Percentiles rank a stretch among this genome's conserved stretches.
Evolutionary conservation across 2,797 vertebrate species (phyloP).

Genomic region (Clarias pachynema): DNA sequence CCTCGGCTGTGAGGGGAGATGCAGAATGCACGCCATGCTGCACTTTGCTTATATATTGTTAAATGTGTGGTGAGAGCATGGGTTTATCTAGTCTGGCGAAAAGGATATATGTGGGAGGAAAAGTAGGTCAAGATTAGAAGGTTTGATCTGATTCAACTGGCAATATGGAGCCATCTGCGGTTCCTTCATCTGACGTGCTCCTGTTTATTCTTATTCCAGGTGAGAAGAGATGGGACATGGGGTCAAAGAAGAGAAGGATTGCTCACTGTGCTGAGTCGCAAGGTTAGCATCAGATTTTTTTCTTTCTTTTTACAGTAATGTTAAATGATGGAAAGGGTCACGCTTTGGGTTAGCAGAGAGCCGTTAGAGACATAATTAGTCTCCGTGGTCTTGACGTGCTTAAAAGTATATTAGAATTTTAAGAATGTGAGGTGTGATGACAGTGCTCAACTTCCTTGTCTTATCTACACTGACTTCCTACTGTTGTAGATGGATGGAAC

Average conservation of each 20-base stretch:
- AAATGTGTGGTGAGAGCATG: slow-evolving; percentile 49
- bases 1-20: slow-evolving; percentile 57
- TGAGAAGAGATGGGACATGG: slow-evolving; percentile 26
- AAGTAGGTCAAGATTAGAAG: slow-evolving; percentile 55
- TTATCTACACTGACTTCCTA: neutral
- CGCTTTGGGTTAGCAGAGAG: slow-evolving; percentile 19
- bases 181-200: slow-evolving; percentile 50
- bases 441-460: neutral
- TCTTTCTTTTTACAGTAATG: neutral
- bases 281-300: slow-evolving; percentile 46
- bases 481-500: neutral
- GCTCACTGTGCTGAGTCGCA: slow-evolving; percentile 8
- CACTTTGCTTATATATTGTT: slow-evolving; percentile 57
- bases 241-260: slow-evolving; percentile 19
- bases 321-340: slow-evolving; percentile 24
- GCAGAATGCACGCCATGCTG: slow-evolving; percentile 42
- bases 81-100: slow-evolving; percentile 53
- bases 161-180: slow-evolving; percentile 45
- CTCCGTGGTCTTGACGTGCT: neutral
- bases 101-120: slow-evolving; percentile 44
- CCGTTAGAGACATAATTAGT: slow-evolving; percentile 29
- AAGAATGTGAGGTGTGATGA: neutral
- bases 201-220: slow-evolving; percentile 51
- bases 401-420: slow-evolving; percentile 1
- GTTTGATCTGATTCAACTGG: slow-evolving; percentile 49